phyloP scores from a whole-genome alignment of 2,113 vertebrate genomes.

The Dolichallabes microphthalmus region DNA sequence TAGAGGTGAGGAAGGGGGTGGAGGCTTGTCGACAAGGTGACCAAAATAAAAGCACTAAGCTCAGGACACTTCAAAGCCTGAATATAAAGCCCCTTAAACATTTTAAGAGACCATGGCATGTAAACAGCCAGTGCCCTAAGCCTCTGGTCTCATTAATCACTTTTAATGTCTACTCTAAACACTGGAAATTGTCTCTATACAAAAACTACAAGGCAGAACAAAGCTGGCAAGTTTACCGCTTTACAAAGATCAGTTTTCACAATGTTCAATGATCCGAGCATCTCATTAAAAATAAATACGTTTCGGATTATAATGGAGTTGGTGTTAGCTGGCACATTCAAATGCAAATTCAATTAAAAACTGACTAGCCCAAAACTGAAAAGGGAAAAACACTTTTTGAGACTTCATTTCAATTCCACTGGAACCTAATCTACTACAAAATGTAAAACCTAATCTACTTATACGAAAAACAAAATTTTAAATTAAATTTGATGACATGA shows the following conservation, averaged over 20 bases:
- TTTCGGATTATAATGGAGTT: not conserved
- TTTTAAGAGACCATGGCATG: conserved; percentile 43
- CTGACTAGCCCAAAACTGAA: not conserved
- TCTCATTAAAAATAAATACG: not conserved
- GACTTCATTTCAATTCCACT: not conserved
- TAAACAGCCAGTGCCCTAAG: conserved; percentile 33
- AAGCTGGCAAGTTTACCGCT: conserved; percentile 45
- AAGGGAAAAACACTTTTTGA: not conserved
- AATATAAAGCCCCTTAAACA: conserved; percentile 48
- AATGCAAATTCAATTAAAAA: not conserved
- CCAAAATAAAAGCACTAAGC: conserved; percentile 49
- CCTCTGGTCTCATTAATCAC: conserved; percentile 32
- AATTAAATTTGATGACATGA: not conserved
- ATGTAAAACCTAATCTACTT: not conserved
- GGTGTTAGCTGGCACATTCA: not conserved
- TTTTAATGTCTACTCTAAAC: conserved; percentile 45
- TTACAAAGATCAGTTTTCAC: conserved; percentile 24
- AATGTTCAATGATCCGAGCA: conserved; percentile 17
- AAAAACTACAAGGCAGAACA: conserved; percentile 40
- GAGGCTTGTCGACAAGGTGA: conserved; percentile 46
- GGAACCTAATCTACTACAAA: not conserved
- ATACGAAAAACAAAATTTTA: not conserved
- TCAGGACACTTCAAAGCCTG: conserved; percentile 47
- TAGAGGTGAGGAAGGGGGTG: conserved; percentile 34
- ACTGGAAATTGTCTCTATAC: conserved; percentile 31